Conservation (phyloP, 1,140 invertebrate species). For the Drosophila azteca region DNA sequence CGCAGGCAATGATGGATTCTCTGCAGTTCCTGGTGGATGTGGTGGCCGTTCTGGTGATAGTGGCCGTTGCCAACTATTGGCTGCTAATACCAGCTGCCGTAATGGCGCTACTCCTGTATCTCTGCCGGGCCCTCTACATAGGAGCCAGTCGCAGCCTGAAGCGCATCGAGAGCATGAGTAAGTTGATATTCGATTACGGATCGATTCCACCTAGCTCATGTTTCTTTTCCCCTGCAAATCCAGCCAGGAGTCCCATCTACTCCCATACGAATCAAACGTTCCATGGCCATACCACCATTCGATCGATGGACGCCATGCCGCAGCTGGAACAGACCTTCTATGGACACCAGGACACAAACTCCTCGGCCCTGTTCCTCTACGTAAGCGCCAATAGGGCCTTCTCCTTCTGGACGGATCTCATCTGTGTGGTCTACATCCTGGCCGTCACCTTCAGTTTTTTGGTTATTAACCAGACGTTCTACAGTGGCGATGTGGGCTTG, state of each 20-base stretch:
- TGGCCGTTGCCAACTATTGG: slow-evolving; percentile 92
- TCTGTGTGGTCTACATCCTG: slow-evolving; percentile 89
- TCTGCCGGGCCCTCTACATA: slow-evolving; percentile 89
- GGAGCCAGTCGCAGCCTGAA: slow-evolving; percentile 91
- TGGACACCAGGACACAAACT: slow-evolving; percentile 88
- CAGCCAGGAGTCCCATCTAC: slow-evolving; percentile 91
- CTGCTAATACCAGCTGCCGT: slow-evolving; percentile 89
- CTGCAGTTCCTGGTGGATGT: slow-evolving; percentile 88
- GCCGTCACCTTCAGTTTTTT: slow-evolving; percentile 83
- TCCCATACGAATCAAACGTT: slow-evolving; percentile 92
- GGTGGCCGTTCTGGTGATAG: slow-evolving; percentile 87
- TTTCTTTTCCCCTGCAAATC: slow-evolving; percentile 41
- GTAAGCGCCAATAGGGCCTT: slow-evolving; percentile 87
- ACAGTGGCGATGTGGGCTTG: slow-evolving; percentile 89
- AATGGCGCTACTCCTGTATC: slow-evolving; percentile 87
- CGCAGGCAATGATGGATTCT: slow-evolving; percentile 89
- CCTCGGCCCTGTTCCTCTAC: slow-evolving; percentile 88
- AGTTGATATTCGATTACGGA: slow-evolving; percentile 41
- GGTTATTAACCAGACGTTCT: slow-evolving; percentile 78
- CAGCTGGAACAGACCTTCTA: slow-evolving; percentile 90
- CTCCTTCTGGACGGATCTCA: slow-evolving; percentile 87
- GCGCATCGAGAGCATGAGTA: slow-evolving; percentile 91
- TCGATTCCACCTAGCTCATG: too few relatives aligned
- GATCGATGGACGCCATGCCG: slow-evolving; percentile 88
- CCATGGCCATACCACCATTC: slow-evolving; percentile 91